Conservation (phyloP, 2,113 vertebrate species). For the Calidris pygmaea region DNA sequence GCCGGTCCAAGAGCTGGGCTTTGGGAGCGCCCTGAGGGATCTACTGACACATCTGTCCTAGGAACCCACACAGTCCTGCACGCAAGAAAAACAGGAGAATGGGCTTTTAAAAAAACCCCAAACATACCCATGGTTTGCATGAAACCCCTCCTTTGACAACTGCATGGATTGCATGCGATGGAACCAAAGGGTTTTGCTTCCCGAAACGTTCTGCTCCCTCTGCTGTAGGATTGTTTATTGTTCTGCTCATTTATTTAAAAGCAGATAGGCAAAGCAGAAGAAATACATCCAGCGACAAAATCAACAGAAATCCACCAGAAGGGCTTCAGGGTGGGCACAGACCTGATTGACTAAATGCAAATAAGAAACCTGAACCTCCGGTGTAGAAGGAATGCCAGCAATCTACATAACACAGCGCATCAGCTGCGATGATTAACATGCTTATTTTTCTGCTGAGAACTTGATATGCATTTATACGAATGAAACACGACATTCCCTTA, state of each 20-base stretch:
- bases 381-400: not conserved
- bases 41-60: not conserved
- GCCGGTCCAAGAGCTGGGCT: not conserved
- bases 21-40: not conserved
- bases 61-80: not conserved
- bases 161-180: not conserved
- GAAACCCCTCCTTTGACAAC: not conserved
- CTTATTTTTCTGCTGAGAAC: conserved; percentile 47
- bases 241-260: not conserved
- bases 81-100: not conserved
- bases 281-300: conserved; percentile 61
- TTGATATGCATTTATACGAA: not conserved
- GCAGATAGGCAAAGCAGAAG: conserved; percentile 61
- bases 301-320: conserved; percentile 54
- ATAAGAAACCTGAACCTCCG: conserved; percentile 28
- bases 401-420: conserved; percentile 10
- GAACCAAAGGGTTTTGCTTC: not conserved
- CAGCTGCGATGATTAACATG: conserved; percentile 15
- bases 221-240: conserved; percentile 11
- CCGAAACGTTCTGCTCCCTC: conserved; percentile 6
- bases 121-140: not conserved
- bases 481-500: not conserved
- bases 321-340: conserved; percentile 26
- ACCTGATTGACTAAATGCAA: conserved; percentile 35
- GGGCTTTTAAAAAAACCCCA: not conserved